Evolutionary conservation across 2,113 vertebrate species (phyloP).

Genomic region (Eulemur rufifrons): DNA sequence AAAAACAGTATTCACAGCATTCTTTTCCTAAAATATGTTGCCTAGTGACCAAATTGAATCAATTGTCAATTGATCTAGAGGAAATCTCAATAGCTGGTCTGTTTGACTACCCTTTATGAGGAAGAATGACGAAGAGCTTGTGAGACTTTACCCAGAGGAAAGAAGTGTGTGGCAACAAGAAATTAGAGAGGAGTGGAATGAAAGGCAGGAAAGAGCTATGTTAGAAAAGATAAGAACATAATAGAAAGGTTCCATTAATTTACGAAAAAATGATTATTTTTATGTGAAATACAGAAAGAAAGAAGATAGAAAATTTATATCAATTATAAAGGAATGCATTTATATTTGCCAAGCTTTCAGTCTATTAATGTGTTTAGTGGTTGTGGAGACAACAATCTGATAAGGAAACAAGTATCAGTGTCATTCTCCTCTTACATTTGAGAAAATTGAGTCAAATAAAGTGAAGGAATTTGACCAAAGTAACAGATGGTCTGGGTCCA

Average conservation of each 20-base stretch:
- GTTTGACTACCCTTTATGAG: conserved; percentile 59
- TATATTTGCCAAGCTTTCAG: not conserved
- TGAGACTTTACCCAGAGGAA: not conserved
- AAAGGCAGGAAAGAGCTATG: not conserved
- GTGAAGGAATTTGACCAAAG: not conserved
- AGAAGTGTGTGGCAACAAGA: not conserved
- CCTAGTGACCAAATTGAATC: conserved; percentile 75
- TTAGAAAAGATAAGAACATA: not conserved
- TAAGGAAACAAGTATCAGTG: not conserved
- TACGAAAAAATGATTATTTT: not conserved
- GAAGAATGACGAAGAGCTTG: conserved; percentile 66
- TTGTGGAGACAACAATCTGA: not conserved
- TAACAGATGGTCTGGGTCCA: not conserved
- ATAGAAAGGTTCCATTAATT: not conserved
- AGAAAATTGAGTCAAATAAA: not conserved
- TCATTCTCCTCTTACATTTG: not conserved
- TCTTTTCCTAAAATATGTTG: conserved; percentile 80
- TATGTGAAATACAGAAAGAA: not conserved
- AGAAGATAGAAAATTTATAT: not conserved
- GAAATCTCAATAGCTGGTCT: conserved; percentile 71
- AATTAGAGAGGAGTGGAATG: not conserved
- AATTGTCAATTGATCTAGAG: conserved; percentile 78
- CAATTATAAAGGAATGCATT: not conserved
- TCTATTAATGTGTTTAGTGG: not conserved
- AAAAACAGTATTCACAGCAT: conserved; percentile 78